phyloP scores from a whole-genome alignment of 2,888 invertebrate genomes.

The Lymantria monacha region DNA sequence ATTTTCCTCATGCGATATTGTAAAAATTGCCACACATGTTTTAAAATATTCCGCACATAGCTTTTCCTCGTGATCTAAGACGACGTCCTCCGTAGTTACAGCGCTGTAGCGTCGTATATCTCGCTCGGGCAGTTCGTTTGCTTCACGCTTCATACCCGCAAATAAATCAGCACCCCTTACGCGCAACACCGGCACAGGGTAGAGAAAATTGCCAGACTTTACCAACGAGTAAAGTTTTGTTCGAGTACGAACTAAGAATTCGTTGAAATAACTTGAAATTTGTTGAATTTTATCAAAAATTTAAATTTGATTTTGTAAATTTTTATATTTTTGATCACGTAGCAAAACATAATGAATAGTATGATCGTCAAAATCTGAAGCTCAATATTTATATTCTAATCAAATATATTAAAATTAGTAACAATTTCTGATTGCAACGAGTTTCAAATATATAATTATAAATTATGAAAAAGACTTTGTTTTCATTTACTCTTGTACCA shows the following conservation, averaged over 20 bases:
- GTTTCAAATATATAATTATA: too few relatives aligned
- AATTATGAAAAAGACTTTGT: too few relatives aligned
- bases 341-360: too few relatives aligned
- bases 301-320: background rate
- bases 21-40: constrained; percentile 38
- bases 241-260: constrained; percentile 14
- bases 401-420: too few relatives aligned
- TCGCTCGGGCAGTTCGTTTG: constrained; percentile 72
- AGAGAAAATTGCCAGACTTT: constrained; percentile 58
- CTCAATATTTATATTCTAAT: too few relatives aligned
- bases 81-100: constrained; percentile 48
- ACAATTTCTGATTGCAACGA: too few relatives aligned
- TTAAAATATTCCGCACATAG: constrained; percentile 40
- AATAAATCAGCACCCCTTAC: constrained; percentile 72
- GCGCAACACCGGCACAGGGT: constrained; percentile 50
- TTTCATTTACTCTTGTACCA: too few relatives aligned
- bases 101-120: constrained; percentile 67
- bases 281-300: constrained; percentile 8
- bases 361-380: too few relatives aligned
- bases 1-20: constrained; percentile 26
- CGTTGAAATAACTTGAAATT: constrained; percentile 12
- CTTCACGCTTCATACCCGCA: constrained; percentile 79
- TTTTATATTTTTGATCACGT: too few relatives aligned
- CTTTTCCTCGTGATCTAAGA: constrained; percentile 38
- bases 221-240: constrained; percentile 32